A percentile compares a stretch with the other conserved stretches of the same genome.
Evolutionary conservation across 2,888 invertebrate genomes (phyloP).

Genomic region (Anodontia alba): DNA sequence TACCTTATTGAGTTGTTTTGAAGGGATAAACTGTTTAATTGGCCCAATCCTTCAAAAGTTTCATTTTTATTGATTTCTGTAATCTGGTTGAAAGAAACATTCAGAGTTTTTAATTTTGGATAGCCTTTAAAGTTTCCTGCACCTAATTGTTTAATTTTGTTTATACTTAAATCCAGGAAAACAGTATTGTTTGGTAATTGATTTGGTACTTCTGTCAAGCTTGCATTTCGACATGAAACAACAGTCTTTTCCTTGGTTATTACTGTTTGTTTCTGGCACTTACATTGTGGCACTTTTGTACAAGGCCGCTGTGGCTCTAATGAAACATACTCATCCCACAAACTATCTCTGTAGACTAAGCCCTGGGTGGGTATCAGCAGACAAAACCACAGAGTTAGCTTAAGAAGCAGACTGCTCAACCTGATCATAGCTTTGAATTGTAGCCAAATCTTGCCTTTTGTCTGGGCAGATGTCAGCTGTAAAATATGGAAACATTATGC

Average conservation of each 20-base stretch:
- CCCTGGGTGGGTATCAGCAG: not conserved
- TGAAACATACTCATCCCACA: not conserved
- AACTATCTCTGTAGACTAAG: not conserved
- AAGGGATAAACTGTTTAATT: not conserved
- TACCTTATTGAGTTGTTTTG: not conserved
- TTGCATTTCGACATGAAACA: not conserved
- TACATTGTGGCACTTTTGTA: not conserved
- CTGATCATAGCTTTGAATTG: too few species aligned
- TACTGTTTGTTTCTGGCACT: not conserved
- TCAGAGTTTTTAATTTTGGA: not conserved
- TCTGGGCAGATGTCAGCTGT: too few species aligned
- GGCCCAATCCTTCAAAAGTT: not conserved
- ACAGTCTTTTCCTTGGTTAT: not conserved
- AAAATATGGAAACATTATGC: too few species aligned
- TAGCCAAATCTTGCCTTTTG: too few species aligned
- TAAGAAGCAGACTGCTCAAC: too few species aligned
- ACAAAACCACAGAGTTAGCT: not conserved
- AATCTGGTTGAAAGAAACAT: not conserved
- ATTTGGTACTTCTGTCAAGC: not conserved
- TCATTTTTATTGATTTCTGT: not conserved
- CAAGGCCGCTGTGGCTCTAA: not conserved
- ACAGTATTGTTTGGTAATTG: not conserved
- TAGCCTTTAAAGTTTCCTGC: not conserved
- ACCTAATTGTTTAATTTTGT: not conserved
- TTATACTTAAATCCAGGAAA: not conserved